These are phyloP conservation scores for Electrophaes corylata DNA, from an alignment of 2,888 invertebrate species.

Conservation along the genomic window DNA sequence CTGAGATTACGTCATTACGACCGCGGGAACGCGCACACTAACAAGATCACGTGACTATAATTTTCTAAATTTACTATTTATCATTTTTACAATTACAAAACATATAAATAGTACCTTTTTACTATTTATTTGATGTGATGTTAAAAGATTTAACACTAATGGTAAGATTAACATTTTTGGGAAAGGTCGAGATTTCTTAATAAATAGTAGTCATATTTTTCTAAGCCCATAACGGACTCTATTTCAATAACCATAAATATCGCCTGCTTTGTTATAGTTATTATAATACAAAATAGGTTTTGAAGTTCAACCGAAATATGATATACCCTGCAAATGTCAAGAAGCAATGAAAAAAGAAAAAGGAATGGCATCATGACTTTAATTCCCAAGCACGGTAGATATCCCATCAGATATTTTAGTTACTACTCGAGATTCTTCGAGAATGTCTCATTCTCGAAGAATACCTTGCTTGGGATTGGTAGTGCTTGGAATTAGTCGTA, in stretches of 20 bases:
- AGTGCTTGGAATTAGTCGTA: no score
- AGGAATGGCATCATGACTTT: no score
- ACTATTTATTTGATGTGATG: neutral
- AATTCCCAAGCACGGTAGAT: no score
- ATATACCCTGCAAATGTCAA: no score
- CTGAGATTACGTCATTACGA: constrained; percentile 32
- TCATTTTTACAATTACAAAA: neutral
- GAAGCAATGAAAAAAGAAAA: no score
- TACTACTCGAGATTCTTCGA: no score
- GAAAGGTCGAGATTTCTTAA: neutral
- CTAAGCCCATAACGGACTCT: neutral
- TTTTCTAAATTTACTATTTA: neutral
- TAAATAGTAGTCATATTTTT: neutral
- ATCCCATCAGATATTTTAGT: no score
- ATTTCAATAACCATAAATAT: neutral
- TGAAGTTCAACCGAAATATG: no score
- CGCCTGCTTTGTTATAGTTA: neutral
- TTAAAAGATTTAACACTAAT: neutral
- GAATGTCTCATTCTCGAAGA: no score
- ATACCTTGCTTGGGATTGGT: no score
- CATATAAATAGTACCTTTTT: constrained; percentile 1
- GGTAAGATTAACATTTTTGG: neutral
- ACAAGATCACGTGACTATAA: constrained; percentile 3
- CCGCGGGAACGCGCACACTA: constrained; percentile 23
- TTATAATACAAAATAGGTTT: no score